Base-by-base conservation (phyloP, 2,797 vertebrate genomes). In the Sylvia borin region DNA sequence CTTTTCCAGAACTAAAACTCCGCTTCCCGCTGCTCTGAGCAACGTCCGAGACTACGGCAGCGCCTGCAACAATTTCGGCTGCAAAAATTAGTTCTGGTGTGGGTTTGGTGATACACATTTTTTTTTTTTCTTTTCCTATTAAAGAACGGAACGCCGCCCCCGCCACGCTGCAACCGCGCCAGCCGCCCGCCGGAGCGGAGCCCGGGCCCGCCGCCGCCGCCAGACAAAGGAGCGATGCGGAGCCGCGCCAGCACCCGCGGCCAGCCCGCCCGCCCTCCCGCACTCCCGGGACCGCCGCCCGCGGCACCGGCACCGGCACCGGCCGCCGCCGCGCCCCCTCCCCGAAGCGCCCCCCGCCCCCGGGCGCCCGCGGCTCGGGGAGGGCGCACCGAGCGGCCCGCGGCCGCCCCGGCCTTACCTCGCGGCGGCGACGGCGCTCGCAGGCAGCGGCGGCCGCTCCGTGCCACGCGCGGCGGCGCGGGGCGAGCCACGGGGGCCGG, bases 401-500 rank as follows among this genome's bases (percentile, higher is more conserved):
- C 24, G 58, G 58, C 57, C 72, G 58, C 29, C 73, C 73, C 58
- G 58, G 73, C 73, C 73, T 62, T 76, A 62, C 73, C 73, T n/a
- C 58, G 31, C 60, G 12, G 85, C 48, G n/a, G 76, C 85, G 51
- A 53, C 76, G 58, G 81, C 67, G 57, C 57, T 10, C n/a, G 76
- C 83, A 86, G 60, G 90, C 90, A 88, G 90, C 89, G 77, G 76
- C 68, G 85, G 90, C 90, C 85, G 79, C 90, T 68, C 90, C 85
- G 76, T 92, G 83, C 90, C 90, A 82, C 90, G 51, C 89, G 76
- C 82, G 89, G 89, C 82, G 75, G 90, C 90, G 51, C 66, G 90
- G 90, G 84, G 90, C 78, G 84, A 92, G 85, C 90, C 90, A 73
- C 90, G 89, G 92, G 95, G 89, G 93, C 96, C 96, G 94, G 87